phyloP scores from a whole-genome alignment of 2,888 invertebrate species.

The Rhamphomyia laevipes region DNA sequence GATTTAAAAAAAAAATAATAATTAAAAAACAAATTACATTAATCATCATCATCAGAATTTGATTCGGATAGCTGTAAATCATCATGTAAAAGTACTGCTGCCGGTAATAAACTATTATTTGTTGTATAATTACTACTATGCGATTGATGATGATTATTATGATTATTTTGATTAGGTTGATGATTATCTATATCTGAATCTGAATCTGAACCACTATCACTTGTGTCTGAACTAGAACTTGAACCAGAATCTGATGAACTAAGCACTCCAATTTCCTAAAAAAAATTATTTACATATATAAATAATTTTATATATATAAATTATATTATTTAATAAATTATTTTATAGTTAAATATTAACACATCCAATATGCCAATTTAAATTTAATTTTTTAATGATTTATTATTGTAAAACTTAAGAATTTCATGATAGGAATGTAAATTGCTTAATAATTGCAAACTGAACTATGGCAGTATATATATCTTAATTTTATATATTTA shows the following conservation, averaged over 20 bases:
- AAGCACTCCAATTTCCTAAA: slow-evolving; percentile 32
- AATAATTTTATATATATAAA: neutral
- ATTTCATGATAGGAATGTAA: no score
- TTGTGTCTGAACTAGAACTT: slow-evolving; percentile 34
- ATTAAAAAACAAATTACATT: no score
- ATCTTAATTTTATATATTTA: no score
- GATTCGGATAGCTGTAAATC: slow-evolving; percentile 80
- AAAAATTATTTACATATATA: slow-evolving; percentile 2
- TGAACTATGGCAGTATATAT: no score
- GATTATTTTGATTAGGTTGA: slow-evolving; percentile 13
- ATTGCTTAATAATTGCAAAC: no score
- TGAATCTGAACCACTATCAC: slow-evolving; percentile 35
- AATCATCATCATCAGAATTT: slow-evolving; percentile 47
- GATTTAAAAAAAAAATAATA: no score
- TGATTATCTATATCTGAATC: slow-evolving; percentile 26
- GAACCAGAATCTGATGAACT: slow-evolving; percentile 36
- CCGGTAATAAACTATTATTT: slow-evolving; percentile 16
- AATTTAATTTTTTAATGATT: no score
- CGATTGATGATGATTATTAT: slow-evolving; percentile 14
- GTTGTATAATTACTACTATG: slow-evolving; percentile 19
- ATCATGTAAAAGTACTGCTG: slow-evolving; percentile 55
- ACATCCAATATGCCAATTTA: no score
- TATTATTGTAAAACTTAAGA: no score
- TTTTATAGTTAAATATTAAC: no score
- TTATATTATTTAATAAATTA: no score